phyloP scores from a whole-genome alignment of 2,113 vertebrate genomes.

The Dendrocopos noguchii region DNA sequence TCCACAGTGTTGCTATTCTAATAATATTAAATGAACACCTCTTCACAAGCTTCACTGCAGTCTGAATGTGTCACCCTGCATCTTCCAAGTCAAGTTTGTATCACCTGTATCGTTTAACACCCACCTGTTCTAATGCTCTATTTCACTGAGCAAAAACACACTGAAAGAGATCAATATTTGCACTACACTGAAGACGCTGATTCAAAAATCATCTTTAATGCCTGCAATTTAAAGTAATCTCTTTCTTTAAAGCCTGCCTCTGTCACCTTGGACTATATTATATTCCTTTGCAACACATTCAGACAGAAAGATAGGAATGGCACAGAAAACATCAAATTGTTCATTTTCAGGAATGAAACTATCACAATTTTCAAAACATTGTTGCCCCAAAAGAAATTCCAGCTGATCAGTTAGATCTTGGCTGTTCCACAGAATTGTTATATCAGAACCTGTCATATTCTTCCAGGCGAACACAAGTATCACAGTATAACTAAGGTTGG shows the following conservation, averaged over 20 bases:
- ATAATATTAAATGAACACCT: not conserved
- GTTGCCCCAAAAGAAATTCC: not conserved
- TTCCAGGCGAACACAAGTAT: not conserved
- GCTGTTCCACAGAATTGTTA: not conserved
- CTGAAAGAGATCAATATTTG: not conserved
- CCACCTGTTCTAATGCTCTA: not conserved
- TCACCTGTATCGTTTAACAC: not conserved
- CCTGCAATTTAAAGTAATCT: not conserved
- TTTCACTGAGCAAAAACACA: not conserved
- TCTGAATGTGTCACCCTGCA: not conserved
- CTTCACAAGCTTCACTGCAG: not conserved
- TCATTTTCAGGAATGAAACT: not conserved
- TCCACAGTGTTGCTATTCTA: not conserved
- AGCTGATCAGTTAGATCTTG: not conserved
- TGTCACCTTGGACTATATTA: not conserved
- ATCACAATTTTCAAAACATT: not conserved
- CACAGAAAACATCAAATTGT: not conserved
- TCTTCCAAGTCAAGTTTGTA: not conserved
- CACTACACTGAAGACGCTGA: not conserved
- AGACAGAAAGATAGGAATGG: not conserved
- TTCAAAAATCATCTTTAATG: not conserved
- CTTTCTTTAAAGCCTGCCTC: not conserved
- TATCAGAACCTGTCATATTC: not conserved
- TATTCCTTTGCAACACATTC: not conserved
- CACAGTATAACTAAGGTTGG: too few species aligned